phyloP scores from a whole-genome alignment of 1,140 invertebrate species.

The Phymastichus coffea region DNA sequence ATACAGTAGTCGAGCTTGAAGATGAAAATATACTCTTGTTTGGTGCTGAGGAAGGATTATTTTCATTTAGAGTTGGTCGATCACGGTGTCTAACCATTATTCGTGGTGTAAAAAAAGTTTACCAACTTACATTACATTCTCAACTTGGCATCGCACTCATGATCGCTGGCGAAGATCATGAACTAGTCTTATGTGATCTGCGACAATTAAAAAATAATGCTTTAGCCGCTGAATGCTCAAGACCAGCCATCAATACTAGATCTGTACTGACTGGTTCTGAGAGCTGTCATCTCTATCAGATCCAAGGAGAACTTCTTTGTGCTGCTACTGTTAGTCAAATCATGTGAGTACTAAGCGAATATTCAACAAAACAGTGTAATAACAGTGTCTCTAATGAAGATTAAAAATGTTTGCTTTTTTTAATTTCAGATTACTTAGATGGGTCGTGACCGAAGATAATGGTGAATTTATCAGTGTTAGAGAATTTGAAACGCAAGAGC shows the following conservation, averaged over 20 bases:
- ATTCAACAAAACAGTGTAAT: neutral
- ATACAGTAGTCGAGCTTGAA: slow-evolving; percentile 45
- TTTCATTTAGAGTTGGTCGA: slow-evolving; percentile 43
- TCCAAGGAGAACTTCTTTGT: slow-evolving; percentile 58
- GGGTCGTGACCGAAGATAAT: slow-evolving; percentile 46
- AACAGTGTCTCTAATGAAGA: neutral
- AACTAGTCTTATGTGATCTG: slow-evolving; percentile 65
- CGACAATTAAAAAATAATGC: slow-evolving; percentile 64
- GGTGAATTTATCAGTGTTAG: slow-evolving; percentile 62
- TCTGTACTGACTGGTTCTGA: slow-evolving; percentile 57
- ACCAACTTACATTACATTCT: slow-evolving; percentile 63
- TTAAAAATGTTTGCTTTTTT: neutral
- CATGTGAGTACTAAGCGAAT: slow-evolving; percentile 58
- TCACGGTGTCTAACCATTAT: slow-evolving; percentile 54
- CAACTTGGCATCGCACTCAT: slow-evolving; percentile 65
- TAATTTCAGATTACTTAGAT: slow-evolving; percentile 53
- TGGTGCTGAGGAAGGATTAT: slow-evolving; percentile 51
- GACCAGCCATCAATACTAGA: slow-evolving; percentile 63
- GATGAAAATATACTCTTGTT: slow-evolving; percentile 46
- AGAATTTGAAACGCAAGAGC: slow-evolving; percentile 69
- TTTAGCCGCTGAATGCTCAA: slow-evolving; percentile 61
- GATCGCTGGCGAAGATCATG: slow-evolving; percentile 66
- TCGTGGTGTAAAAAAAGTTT: slow-evolving; percentile 64
- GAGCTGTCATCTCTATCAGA: slow-evolving; percentile 66
- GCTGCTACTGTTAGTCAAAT: slow-evolving; percentile 69